Evolutionary conservation across 2,888 invertebrate species (phyloP).

Genomic region (Beris chalybata): DNA sequence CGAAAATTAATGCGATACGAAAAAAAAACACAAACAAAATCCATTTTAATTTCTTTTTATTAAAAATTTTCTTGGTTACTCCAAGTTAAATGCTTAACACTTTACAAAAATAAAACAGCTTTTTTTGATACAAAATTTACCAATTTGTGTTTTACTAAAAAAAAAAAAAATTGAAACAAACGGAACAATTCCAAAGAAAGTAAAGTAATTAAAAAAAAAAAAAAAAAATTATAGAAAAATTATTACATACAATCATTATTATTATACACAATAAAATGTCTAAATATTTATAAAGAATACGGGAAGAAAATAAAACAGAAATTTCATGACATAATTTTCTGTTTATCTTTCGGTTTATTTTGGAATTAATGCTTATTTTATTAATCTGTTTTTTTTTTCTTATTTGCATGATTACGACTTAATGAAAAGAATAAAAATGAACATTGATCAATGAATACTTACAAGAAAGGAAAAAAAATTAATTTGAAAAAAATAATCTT

Average conservation of each 20-base stretch:
- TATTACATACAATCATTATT: background rate
- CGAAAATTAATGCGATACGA: background rate
- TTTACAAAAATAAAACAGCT: conserved; percentile 40
- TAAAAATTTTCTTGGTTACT: conserved; percentile 39
- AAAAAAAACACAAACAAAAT: background rate
- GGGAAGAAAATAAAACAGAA: background rate
- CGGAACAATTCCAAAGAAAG: background rate
- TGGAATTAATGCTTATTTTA: background rate
- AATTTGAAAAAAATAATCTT: no score
- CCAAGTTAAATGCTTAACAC: conserved; percentile 40
- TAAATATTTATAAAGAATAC: background rate
- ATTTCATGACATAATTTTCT: background rate
- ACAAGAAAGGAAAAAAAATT: no score
- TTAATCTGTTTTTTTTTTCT: conserved; percentile 5
- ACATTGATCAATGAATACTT: no score
- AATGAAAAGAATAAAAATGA: no score
- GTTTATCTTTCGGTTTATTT: background rate
- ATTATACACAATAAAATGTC: conserved; percentile 1
- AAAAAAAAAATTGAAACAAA: background rate
- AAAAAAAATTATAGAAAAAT: background rate
- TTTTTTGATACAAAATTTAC: conserved; percentile 39
- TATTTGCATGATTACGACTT: no score
- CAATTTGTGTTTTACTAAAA: conserved; percentile 28
- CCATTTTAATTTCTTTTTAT: conserved; percentile 36
- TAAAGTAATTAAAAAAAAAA: no score